phyloP scores from a whole-genome alignment of 2,888 invertebrate genomes.

The Proisotoma minuta region DNA sequence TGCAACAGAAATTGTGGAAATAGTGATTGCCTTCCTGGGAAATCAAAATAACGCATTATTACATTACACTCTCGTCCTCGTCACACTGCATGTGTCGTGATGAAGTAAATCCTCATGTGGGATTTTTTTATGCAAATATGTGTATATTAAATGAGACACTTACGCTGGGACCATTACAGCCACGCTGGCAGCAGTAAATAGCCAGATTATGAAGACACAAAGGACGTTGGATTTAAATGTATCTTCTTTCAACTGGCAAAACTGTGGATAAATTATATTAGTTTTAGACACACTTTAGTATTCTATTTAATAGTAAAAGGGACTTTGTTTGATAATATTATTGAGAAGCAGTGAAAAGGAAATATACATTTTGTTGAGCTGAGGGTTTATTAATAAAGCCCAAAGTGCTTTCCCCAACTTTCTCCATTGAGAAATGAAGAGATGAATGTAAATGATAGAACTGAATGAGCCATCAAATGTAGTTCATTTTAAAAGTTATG shows the following conservation, averaged over 20 bases:
- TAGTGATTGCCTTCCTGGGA: constrained; percentile 44
- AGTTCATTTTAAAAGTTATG: no score
- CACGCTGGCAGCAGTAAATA: constrained; percentile 77
- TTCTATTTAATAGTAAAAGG: no score
- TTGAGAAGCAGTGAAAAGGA: no score
- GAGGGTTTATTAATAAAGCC: no score
- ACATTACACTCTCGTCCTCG: background rate
- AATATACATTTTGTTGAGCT: no score
- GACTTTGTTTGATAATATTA: no score
- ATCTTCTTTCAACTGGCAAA: constrained; percentile 77
- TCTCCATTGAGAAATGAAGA: no score
- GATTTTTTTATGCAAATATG: no score
- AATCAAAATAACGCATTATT: constrained; percentile 4
- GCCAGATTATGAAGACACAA: constrained; percentile 85
- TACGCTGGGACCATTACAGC: constrained; percentile 68
- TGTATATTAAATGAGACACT: no score
- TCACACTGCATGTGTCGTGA: background rate
- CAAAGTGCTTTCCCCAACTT: constrained; percentile 3
- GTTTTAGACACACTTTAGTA: no score
- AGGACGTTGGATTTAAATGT: constrained; percentile 93
- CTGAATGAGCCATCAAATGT: no score
- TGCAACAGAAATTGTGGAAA: constrained; percentile 60
- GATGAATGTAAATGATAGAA: no score
- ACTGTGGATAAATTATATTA: constrained; percentile 56
- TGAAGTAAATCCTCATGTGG: background rate